phyloP scores from a whole-genome alignment of 1,140 invertebrate species.

The Drosophila nigrodunni region DNA sequence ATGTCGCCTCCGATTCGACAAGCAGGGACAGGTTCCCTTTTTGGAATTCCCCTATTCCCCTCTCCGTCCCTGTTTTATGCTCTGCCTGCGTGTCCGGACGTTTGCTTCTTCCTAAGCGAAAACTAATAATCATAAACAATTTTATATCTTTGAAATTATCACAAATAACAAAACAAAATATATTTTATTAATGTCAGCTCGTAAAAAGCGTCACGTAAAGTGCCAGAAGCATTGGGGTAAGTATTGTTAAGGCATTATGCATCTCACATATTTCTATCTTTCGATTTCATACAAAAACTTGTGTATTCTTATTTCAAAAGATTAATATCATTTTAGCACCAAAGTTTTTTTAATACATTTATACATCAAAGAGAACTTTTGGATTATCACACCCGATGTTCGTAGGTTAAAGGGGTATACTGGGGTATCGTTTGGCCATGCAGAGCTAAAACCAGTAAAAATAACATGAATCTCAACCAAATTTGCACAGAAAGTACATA shows the following conservation, averaged over 20 bases:
- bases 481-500: too few relatives aligned
- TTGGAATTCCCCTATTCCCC: too few relatives aligned
- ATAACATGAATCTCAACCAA: too few relatives aligned
- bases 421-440: too few relatives aligned
- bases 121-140: slow-evolving; percentile 58
- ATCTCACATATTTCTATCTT: background rate
- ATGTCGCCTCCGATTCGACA: slow-evolving; percentile 19
- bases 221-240: background rate
- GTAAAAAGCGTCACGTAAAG: slow-evolving; percentile 47
- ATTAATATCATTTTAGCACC: too few relatives aligned
- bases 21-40: slow-evolving; percentile 29
- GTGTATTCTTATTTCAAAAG: slow-evolving; percentile 1
- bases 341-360: too few relatives aligned
- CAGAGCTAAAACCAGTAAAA: too few relatives aligned
- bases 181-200: slow-evolving; percentile 43
- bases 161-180: slow-evolving; percentile 49
- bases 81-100: slow-evolving; percentile 26
- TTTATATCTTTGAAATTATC: slow-evolving; percentile 57
- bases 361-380: too few relatives aligned
- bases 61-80: background rate
- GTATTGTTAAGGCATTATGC: background rate
- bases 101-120: slow-evolving; percentile 41
- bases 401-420: too few relatives aligned
- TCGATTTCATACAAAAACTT: background rate
- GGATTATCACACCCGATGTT: too few relatives aligned